phyloP scores from a whole-genome alignment of 1,140 invertebrate species.

The Eciton burchellii region DNA sequence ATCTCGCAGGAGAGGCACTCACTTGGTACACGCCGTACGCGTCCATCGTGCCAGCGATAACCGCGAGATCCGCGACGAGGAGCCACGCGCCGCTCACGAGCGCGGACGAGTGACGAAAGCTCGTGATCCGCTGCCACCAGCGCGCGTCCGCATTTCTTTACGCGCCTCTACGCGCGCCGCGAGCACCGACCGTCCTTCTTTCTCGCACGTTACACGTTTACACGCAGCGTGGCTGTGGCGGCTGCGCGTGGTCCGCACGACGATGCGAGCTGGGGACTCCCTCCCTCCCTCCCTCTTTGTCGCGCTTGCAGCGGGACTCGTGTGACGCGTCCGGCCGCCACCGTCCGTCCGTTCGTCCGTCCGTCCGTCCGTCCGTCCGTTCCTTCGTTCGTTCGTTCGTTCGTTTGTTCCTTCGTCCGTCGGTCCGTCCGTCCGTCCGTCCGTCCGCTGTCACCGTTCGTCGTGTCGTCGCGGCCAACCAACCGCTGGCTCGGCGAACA shows the following conservation, averaged over 20 bases:
- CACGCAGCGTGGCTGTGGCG: too few relatives aligned
- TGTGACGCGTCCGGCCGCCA: slow-evolving; percentile 9
- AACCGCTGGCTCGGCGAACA: slow-evolving; percentile 63
- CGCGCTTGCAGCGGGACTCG: too few relatives aligned
- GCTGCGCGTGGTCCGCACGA: too few relatives aligned
- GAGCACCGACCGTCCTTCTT: too few relatives aligned
- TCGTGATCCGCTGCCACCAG: neutral
- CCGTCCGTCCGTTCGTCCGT: too few relatives aligned
- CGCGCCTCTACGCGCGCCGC: too few relatives aligned
- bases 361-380: too few relatives aligned
- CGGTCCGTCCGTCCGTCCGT: slow-evolving; percentile 20
- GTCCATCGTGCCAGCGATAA: slow-evolving; percentile 78
- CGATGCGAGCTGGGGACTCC: too few relatives aligned
- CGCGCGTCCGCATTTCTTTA: slow-evolving; percentile 23
- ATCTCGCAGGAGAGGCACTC: slow-evolving; percentile 73
- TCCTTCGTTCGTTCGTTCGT: too few relatives aligned
- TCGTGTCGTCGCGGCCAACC: slow-evolving; percentile 13
- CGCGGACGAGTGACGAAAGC: slow-evolving; percentile 25
- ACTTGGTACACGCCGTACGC: slow-evolving; percentile 84
- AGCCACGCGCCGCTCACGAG: neutral
- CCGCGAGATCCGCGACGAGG: neutral
- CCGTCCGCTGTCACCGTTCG: neutral
- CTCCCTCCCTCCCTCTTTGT: too few relatives aligned
- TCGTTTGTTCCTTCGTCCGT: too few relatives aligned
- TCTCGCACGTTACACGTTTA: too few relatives aligned